Evolutionary conservation across 2,888 invertebrate genomes (phyloP).

Genomic region (Crematogaster levior): DNA sequence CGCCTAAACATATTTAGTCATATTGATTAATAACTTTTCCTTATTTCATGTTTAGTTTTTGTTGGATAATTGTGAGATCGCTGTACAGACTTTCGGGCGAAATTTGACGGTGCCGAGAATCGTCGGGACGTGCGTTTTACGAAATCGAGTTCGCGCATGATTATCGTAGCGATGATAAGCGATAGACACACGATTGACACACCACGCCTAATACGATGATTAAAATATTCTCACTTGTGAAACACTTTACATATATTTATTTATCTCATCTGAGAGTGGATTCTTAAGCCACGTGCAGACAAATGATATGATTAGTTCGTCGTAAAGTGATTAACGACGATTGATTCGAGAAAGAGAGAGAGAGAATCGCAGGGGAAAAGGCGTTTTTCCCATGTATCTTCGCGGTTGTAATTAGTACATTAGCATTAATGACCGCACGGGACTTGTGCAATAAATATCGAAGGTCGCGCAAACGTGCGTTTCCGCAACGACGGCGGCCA

Average conservation of each 20-base stretch:
- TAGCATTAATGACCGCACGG: neutral
- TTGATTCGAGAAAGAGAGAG: neutral
- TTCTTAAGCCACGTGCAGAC: neutral
- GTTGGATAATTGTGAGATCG: neutral
- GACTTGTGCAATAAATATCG: constrained; percentile 35
- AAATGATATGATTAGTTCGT: neutral
- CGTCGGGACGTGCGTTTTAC: neutral
- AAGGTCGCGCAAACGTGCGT: constrained; percentile 46
- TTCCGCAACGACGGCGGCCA: constrained; percentile 15
- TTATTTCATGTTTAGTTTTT: neutral
- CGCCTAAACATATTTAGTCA: too few relatives aligned
- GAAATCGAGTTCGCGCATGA: neutral
- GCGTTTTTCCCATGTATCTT: neutral
- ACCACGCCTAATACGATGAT: neutral
- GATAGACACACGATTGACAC: neutral
- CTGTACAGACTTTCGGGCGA: neutral
- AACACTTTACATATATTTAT: constrained; percentile 19
- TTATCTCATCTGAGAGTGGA: constrained; percentile 4
- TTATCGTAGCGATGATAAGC: constrained; percentile 18
- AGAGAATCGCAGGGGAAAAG: too few relatives aligned
- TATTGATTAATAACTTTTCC: too few relatives aligned
- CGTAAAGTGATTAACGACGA: neutral
- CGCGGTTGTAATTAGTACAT: constrained; percentile 8
- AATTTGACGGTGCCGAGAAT: neutral
- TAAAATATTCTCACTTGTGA: neutral